Conservation (phyloP, 1,140 invertebrate species). For the Pseudomyrmex dendroicus region DNA sequence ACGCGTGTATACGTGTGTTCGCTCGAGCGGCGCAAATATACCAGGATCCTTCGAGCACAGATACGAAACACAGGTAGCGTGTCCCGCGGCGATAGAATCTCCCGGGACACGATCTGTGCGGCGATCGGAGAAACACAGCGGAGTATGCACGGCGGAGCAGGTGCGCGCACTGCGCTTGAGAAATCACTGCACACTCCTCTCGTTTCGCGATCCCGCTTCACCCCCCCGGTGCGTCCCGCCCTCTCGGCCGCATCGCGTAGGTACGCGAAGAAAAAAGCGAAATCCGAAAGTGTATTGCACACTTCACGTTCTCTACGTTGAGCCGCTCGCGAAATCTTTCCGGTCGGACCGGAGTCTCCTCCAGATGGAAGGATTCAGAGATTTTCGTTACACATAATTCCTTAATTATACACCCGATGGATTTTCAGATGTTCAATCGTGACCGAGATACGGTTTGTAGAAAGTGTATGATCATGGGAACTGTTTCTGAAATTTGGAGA, state of each 20-base stretch:
- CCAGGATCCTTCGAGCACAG: slow-evolving; percentile 10
- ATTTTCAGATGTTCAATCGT: slow-evolving; percentile 10
- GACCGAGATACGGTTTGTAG: not conserved
- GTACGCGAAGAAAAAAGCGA: slow-evolving; percentile 16
- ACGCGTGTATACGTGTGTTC: not conserved
- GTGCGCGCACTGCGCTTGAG: slow-evolving; percentile 68
- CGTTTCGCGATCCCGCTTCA: not conserved
- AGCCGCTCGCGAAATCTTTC: not conserved
- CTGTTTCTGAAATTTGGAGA: slow-evolving; percentile 18
- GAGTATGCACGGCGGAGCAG: slow-evolving; percentile 56
- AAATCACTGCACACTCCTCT: slow-evolving; percentile 64
- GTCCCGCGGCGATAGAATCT: slow-evolving; percentile 55
- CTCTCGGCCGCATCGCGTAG: not conserved
- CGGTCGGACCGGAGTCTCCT: not conserved
- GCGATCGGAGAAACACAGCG: slow-evolving; percentile 59
- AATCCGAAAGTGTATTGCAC: slow-evolving; percentile 41
- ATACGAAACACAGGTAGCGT: slow-evolving; percentile 60
- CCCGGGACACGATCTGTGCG: slow-evolving; percentile 45
- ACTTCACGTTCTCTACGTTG: slow-evolving; percentile 55
- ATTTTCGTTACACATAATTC: slow-evolving; percentile 52
- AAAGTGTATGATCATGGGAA: slow-evolving; percentile 9
- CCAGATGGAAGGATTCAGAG: slow-evolving; percentile 18
- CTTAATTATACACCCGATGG: slow-evolving; percentile 42
- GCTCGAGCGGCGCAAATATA: not conserved
- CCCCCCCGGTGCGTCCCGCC: not conserved